phyloP scores from a whole-genome alignment of 1,140 invertebrate species.

The Drosophila sturtevanti region DNA sequence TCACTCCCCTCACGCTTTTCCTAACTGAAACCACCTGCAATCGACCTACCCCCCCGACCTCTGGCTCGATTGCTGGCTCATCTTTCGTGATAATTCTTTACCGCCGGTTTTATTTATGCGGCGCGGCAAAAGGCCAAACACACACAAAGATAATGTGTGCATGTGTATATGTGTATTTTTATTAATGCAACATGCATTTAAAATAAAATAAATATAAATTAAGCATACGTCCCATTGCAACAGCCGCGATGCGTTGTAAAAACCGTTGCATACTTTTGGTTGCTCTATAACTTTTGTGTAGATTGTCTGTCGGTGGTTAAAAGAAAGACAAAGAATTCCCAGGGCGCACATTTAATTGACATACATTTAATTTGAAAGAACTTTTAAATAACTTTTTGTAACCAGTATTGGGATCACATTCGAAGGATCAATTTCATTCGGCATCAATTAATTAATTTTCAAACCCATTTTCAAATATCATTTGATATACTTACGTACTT shows the following conservation, averaged over 20 bases:
- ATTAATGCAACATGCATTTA: slow-evolving; percentile 79
- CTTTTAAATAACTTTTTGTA: no score
- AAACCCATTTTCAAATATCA: no score
- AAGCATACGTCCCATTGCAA: slow-evolving; percentile 65
- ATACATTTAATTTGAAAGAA: no score
- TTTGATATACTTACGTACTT: no score
- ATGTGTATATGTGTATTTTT: slow-evolving; percentile 45
- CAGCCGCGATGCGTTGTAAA: slow-evolving; percentile 9
- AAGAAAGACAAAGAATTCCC: background rate
- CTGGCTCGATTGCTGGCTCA: background rate
- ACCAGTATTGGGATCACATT: no score
- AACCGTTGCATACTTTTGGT: slow-evolving; percentile 9
- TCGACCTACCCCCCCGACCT: background rate
- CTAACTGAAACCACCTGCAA: no score
- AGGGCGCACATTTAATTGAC: no score
- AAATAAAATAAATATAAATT: slow-evolving; percentile 80
- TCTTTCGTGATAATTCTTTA: slow-evolving; percentile 71
- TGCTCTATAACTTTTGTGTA: slow-evolving; percentile 19
- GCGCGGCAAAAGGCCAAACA: slow-evolving; percentile 61
- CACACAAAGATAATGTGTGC: slow-evolving; percentile 42
- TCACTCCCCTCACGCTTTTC: no score
- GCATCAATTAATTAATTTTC: no score
- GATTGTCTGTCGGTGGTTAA: background rate
- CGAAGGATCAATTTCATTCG: no score
- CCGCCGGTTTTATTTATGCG: slow-evolving; percentile 76